Percentiles rank a stretch among this genome's conserved stretches.
These are phyloP conservation scores for Daphoenositta chrysoptera DNA, from an alignment of 2,113 vertebrate genomes.

Conservation along the genomic window DNA sequence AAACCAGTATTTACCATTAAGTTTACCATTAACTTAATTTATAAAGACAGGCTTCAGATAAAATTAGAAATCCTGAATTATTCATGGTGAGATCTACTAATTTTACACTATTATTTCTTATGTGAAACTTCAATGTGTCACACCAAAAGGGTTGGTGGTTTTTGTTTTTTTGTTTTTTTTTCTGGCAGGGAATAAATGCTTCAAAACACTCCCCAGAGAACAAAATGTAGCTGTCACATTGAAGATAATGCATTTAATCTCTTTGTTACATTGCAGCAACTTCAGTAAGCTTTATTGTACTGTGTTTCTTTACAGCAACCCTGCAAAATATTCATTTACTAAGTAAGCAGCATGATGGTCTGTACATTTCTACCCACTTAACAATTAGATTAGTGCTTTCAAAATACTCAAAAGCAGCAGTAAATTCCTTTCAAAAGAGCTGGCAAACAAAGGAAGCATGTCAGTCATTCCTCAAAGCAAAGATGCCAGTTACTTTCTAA, in stretches of 20 bases:
- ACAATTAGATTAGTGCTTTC: constrained; percentile 31
- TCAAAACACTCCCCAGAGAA: constrained; percentile 34
- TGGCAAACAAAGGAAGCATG: background rate
- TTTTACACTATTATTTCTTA: background rate
- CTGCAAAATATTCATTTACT: constrained; percentile 10
- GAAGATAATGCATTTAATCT: constrained; percentile 58
- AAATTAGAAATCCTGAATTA: constrained; percentile 44
- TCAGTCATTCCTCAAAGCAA: constrained; percentile 29
- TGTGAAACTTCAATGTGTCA: background rate
- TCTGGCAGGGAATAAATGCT: background rate
- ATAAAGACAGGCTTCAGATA: background rate
- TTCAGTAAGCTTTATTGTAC: constrained; percentile 31
- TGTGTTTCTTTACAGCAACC: background rate
- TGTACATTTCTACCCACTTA: background rate
- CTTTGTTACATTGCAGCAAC: background rate
- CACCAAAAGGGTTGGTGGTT: background rate
- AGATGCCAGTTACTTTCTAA: background rate
- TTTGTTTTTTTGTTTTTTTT: background rate
- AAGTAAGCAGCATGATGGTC: background rate
- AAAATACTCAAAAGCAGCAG: constrained; percentile 14
- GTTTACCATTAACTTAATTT: constrained; percentile 17
- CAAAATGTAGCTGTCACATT: constrained; percentile 42
- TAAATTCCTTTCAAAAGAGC: background rate
- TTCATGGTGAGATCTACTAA: background rate
- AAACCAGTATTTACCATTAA: constrained; percentile 27